These are phyloP conservation scores for Pocillopora damicornis DNA, from an alignment of 64 coral and sea anemone species.

Conservation along the genomic window DNA sequence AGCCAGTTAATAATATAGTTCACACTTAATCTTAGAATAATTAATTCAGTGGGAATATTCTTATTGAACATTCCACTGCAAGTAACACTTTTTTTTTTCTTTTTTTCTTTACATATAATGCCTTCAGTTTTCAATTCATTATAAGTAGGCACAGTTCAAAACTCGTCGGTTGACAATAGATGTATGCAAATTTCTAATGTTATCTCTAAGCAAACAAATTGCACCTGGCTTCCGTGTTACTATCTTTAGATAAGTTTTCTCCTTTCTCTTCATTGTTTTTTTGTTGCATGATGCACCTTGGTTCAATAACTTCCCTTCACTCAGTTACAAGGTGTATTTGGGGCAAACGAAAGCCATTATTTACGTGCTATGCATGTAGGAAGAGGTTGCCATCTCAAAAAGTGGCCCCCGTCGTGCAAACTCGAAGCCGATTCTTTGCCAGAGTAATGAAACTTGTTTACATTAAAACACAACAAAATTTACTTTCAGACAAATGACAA, in stretches of 20 bases:
- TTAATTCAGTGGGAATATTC: too few relatives aligned
- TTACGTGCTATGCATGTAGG: too few relatives aligned
- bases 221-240: neutral
- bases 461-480: neutral
- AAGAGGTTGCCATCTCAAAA: too few relatives aligned
- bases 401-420: neutral
- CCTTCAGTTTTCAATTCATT: neutral
- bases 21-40: too few relatives aligned
- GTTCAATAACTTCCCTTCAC: neutral
- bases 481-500: too few relatives aligned
- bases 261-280: too few relatives aligned
- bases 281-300: neutral
- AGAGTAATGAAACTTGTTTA: neutral
- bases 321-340: too few relatives aligned
- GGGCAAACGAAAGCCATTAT: too few relatives aligned
- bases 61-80: too few relatives aligned
- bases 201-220: neutral
- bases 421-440: neutral
- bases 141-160: neutral
- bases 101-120: too few relatives aligned
- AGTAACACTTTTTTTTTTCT: too few relatives aligned
- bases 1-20: too few relatives aligned
- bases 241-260: conserved; percentile 1
- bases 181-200: neutral
- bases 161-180: neutral